Percentiles rank a stretch among this genome's conserved stretches.
Conservation (phyloP, 2,797 vertebrate genomes). For the Basileuterus tristriatus region DNA sequence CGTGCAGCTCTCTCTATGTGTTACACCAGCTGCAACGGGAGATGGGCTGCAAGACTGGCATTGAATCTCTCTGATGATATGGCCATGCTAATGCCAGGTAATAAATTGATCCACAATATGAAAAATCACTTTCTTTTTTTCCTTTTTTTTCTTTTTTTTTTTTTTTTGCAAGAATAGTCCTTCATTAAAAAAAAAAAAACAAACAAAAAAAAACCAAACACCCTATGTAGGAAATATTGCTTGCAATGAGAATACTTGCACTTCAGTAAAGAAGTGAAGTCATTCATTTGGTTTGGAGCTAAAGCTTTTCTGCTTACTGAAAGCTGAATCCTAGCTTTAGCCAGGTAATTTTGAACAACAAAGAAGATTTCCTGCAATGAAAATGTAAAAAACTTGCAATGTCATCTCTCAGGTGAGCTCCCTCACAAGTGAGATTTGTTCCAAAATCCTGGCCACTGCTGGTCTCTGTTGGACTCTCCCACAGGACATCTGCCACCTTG, state of each 20-base stretch:
- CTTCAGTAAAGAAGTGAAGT: not conserved
- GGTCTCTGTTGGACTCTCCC: not conserved
- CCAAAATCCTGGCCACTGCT: not conserved
- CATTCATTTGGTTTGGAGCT: not conserved
- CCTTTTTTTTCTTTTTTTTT: not conserved
- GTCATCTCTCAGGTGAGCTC: not conserved
- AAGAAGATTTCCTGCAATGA: not conserved
- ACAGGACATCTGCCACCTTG: accelerated
- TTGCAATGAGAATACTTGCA: not conserved
- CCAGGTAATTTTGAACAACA: not conserved
- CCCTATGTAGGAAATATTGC: not conserved
- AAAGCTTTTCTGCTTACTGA: not conserved
- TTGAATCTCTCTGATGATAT: not conserved
- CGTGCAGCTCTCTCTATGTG: accelerated
- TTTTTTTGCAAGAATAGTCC: not conserved
- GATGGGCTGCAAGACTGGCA: not conserved
- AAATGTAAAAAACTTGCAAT: not conserved
- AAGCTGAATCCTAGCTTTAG: not conserved
- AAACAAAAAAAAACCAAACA: too few relatives aligned
- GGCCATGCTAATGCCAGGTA: not conserved
- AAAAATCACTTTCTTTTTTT: not conserved
- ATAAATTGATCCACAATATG: not conserved
- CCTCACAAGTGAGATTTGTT: not conserved
- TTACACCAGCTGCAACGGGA: not conserved
- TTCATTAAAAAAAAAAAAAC: not conserved